Evolutionary conservation across 2,797 vertebrate species (phyloP).

Genomic region (Neosilurus hyrtlii): DNA sequence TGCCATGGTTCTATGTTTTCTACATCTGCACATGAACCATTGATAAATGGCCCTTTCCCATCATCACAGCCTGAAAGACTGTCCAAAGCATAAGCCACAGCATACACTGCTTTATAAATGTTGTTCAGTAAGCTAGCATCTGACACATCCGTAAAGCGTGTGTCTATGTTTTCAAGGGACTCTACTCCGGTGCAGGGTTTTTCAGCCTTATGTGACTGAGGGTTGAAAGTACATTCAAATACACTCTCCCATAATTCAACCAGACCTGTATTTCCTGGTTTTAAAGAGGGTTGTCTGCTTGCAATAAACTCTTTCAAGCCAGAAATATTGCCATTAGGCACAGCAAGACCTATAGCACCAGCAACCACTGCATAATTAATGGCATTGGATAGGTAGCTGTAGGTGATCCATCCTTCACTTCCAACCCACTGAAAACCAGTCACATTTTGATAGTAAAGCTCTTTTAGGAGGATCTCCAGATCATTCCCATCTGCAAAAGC

Average conservation of each 20-base stretch:
- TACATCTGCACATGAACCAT: slow-evolving; percentile 67
- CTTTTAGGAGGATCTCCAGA: slow-evolving; percentile 74
- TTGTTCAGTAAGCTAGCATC: slow-evolving; percentile 76
- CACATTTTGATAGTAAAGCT: slow-evolving; percentile 73
- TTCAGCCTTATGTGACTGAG: slow-evolving; percentile 32
- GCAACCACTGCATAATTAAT: slow-evolving; percentile 70
- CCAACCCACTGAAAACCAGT: slow-evolving; percentile 78
- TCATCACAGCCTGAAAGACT: slow-evolving; percentile 67
- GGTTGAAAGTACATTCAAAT: slow-evolving; percentile 67
- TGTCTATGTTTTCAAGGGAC: slow-evolving; percentile 62
- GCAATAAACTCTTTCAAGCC: slow-evolving; percentile 71
- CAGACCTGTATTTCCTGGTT: slow-evolving; percentile 68
- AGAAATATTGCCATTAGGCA: slow-evolving; percentile 71
- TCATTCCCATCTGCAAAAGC: slow-evolving; percentile 76
- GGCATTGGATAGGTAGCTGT: slow-evolving; percentile 68
- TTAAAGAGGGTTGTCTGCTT: slow-evolving; percentile 64
- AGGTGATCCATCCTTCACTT: slow-evolving; percentile 79
- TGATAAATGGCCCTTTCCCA: slow-evolving; percentile 68
- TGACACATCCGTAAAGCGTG: slow-evolving; percentile 73
- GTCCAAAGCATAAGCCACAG: slow-evolving; percentile 72
- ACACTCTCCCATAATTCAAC: slow-evolving; percentile 74
- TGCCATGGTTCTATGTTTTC: slow-evolving; percentile 72
- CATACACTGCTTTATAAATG: slow-evolving; percentile 77
- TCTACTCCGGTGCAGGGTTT: slow-evolving; percentile 68
- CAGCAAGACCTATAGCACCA: slow-evolving; percentile 74